phyloP scores from a whole-genome alignment of 2,888 invertebrate species.

The Tinea trinotella region DNA sequence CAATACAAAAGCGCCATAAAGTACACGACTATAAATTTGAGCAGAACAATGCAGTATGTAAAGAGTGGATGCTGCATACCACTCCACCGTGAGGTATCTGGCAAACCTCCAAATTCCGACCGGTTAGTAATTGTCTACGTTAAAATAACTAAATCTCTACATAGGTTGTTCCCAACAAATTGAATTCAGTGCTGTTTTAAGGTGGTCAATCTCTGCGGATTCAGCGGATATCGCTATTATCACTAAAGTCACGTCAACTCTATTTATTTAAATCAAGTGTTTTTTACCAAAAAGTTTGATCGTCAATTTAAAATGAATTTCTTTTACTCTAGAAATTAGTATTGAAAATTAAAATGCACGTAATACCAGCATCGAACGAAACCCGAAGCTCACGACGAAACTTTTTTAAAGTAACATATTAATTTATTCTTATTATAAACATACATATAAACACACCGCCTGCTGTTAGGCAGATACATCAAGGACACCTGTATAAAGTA shows the following conservation, averaged over 20 bases:
- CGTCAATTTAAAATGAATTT: no score
- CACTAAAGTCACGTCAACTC: background rate
- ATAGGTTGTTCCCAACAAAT: background rate
- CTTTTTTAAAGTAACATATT: no score
- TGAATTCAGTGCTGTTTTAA: background rate
- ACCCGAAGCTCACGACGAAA: no score
- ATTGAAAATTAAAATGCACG: no score
- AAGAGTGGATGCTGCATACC: slow-evolving; percentile 10
- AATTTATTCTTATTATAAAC: no score
- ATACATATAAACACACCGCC: no score
- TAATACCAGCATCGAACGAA: no score
- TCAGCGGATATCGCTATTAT: background rate
- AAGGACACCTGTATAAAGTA: no score
- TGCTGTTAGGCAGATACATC: no score
- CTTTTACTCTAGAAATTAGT: no score
- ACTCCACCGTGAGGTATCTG: background rate
- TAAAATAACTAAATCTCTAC: background rate
- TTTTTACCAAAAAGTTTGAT: background rate
- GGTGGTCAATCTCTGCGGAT: background rate
- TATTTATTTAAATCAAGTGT: slow-evolving; percentile 7
- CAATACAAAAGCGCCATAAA: background rate
- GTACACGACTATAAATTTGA: background rate
- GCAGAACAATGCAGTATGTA: slow-evolving; percentile 9
- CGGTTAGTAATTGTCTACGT: background rate
- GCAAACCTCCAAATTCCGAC: background rate